A percentile compares a stretch with the other conserved stretches of the same genome.
Conservation (phyloP, 2,113 vertebrate genomes). For the Festucalex cinctus region DNA sequence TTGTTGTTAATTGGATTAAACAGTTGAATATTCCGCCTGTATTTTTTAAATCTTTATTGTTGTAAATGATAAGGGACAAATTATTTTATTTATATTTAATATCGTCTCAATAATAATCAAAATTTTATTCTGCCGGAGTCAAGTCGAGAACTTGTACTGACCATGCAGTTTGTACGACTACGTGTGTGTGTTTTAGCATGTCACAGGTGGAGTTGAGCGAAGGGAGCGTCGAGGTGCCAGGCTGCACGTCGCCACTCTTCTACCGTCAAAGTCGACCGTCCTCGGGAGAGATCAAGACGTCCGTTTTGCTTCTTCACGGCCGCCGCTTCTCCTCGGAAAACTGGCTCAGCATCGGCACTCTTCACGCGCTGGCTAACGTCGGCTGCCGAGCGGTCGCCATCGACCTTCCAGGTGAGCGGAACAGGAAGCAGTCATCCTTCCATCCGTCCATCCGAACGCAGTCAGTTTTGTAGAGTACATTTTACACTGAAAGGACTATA, state of each 20-base stretch:
- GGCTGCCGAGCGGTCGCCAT: constrained; percentile 85
- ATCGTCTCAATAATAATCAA: too few species aligned
- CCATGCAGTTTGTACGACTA: neutral
- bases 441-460: neutral
- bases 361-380: constrained; percentile 77
- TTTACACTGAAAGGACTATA: too few species aligned
- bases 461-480: too few species aligned
- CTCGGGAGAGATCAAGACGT: constrained; percentile 46
- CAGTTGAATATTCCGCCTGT: too few species aligned
- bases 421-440: neutral
- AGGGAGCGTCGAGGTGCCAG: constrained; percentile 63
- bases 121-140: too few species aligned
- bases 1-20: neutral
- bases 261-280: constrained; percentile 76
- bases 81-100: too few species aligned
- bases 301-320: constrained; percentile 87
- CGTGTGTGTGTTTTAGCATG: constrained; percentile 67
- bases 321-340: constrained; percentile 91
- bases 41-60: too few species aligned
- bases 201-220: constrained; percentile 62
- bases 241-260: constrained; percentile 80
- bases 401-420: constrained; percentile 84
- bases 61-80: too few species aligned
- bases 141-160: neutral
- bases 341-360: constrained; percentile 83